Base-by-base conservation (phyloP, 92 coral and sea anemone genomes). In the Paragorgia papillata region DNA sequence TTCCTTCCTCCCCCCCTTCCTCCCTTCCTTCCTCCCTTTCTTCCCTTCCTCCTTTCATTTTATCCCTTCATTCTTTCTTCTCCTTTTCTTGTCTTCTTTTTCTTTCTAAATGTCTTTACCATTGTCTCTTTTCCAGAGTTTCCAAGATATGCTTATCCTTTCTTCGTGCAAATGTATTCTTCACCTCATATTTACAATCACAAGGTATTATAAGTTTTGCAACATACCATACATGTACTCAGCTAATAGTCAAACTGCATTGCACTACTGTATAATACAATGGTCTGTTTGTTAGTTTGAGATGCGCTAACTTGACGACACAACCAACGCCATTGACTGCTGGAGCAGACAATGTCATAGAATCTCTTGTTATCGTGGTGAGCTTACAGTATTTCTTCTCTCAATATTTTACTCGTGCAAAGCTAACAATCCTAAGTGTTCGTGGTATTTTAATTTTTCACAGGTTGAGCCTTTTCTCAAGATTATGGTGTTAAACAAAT, bases 381-480 rank as follows among this genome's bases (percentile, higher is more conserved):
- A 65, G 93, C 43, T 14, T 39, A n/a, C n/a, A n/a, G n/a, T n/a
- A n/a, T n/a, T n/a, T n/a, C n/a, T n/a, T n/a, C n/a, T n/a, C n/a
- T n/a, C n/a, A n/a, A n/a, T n/a, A n/a, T n/a, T n/a, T n/a, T n/a
- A n/a, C n/a, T n/a, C n/a, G n/a, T n/a, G n/a, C n/a, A n/a, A n/a
- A n/a, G n/a, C n/a, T n/a, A n/a, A n/a, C n/a, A n/a, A n/a, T n/a
- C n/a, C n/a, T n/a, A n/a, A n/a, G n/a, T n/a, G n/a, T n/a, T n/a
- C n/a, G n/a, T n/a, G n/a, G n/a, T n/a, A n/a, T n/a, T n/a, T n/a
- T n/a, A n/a, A n/a, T n/a, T 46, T 46, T 25, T 39, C 28, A n/a
- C 56, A 93, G 97, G 88, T 91, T 12, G 90, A 91, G 49, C 97
- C 97, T 9, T 79, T 94, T 69, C 82, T 94, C 3, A 70, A 82